Evolutionary conservation across 1,140 invertebrate species (phyloP).

Genomic region (Drosophila sproati): DNA sequence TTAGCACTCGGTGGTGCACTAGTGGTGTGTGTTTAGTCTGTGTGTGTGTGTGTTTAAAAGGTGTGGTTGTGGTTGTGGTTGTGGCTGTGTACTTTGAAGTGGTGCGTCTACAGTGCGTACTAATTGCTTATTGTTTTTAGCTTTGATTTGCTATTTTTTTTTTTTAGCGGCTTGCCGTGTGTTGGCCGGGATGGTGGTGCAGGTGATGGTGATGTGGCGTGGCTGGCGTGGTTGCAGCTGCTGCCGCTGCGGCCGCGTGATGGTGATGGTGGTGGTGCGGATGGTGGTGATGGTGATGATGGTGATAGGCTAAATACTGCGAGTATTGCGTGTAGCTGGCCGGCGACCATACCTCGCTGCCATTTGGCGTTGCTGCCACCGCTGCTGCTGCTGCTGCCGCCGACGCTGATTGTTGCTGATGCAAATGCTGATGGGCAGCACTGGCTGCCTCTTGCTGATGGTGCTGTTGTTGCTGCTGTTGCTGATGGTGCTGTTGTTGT

Average conservation of each 20-base stretch:
- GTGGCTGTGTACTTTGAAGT: constrained; percentile 11
- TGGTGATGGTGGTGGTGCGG: constrained; percentile 61
- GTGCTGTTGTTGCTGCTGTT: constrained; percentile 45
- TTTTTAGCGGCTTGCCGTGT: constrained; percentile 58
- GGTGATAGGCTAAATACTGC: constrained; percentile 84
- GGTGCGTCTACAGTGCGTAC: constrained; percentile 49
- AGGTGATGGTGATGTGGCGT: constrained; percentile 62
- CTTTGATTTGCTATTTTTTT: not conserved
- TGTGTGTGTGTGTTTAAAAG: constrained; percentile 24
- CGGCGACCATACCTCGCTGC: constrained; percentile 85
- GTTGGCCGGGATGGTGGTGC: constrained; percentile 69
- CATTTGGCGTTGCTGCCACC: constrained; percentile 42
- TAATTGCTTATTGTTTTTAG: constrained; percentile 39
- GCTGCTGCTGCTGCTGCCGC: constrained; percentile 49
- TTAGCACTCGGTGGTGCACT: constrained; percentile 49
- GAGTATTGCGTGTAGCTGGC: constrained; percentile 84
- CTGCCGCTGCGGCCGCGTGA: constrained; percentile 55
- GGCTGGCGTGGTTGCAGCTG: constrained; percentile 51
- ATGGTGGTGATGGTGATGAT: constrained; percentile 66
- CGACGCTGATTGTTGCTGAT: constrained; percentile 3
- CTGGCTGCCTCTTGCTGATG: constrained; percentile 49
- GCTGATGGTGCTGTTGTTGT: constrained; percentile 45
- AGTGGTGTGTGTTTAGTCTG: constrained; percentile 24
- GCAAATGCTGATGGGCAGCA: constrained; percentile 12
- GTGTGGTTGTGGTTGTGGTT: constrained; percentile 29